Evolutionary conservation across 2,113 vertebrate genomes (phyloP), one percentile per base, ranked within the genome.

Genomic region (sheep (Ovis aries)): DNA sequence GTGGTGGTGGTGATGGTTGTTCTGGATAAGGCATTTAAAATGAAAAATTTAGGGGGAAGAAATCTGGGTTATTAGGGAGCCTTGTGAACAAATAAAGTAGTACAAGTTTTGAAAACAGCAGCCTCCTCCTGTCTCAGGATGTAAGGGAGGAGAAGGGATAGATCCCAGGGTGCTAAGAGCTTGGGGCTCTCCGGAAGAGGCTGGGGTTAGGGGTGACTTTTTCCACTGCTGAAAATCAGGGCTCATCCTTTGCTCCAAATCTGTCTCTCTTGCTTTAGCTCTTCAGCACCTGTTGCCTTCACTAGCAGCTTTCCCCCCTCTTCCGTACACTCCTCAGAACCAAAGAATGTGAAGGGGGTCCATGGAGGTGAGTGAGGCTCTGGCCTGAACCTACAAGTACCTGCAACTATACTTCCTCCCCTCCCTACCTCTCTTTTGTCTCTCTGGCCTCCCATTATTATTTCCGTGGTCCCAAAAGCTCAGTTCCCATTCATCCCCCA

Each of bases 221-320:
- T 80, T 88, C 29, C 48, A 74, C 31, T 91, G 88, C 81, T 89
- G 78, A 86, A 94, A 96, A 97, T 77, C 52, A 90, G 78, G 86
- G 84, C 94, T 98, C 94, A 97, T 55, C 82, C 88, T 92, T 96
- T 92, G 83, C 93, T 94, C 77, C 67, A 85, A 82, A 92, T 96
- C 95, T 93, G 50, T 97, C 94, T 96, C 52, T 93, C 89, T 85
- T 25, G 86, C 88, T 95, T 86, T 94, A 99, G 98, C 81, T 91
- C 94, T 85, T 97, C 97, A 96, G 98, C 98, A 94, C 97, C 97
- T 95, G 97, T 97, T 95, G 98, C 98, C 92, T 98, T 95, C 93
- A 97, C 95, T 99, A 99, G 98, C 99, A 99, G 96, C 97, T 97
- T 74, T 99, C 78, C 98, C 99, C 14, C 96, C 98, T 99, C 31